phyloP scores from a whole-genome alignment of 2,888 invertebrate species.

The Dynastes tityus region DNA sequence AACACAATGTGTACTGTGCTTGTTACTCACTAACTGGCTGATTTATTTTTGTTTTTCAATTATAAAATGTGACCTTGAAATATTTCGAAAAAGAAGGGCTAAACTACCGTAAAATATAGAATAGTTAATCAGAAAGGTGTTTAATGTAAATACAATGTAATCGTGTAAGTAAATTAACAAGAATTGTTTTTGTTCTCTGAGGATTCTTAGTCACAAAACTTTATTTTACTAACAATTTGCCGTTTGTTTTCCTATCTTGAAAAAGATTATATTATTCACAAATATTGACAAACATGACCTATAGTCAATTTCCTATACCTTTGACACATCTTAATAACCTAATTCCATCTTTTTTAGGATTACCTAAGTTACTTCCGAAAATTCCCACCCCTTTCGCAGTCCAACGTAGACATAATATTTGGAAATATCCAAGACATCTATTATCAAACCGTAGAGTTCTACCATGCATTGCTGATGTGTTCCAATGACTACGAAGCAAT shows the following conservation, averaged over 20 bases:
- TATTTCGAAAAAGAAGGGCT: no score
- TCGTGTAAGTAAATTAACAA: neutral
- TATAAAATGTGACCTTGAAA: no score
- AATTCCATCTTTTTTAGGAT: constrained; percentile 58
- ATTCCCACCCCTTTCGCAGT: neutral
- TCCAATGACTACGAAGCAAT: constrained; percentile 59
- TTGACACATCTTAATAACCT: no score
- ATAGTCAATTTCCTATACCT: no score
- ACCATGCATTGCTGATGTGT: constrained; percentile 58
- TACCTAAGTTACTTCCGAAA: constrained; percentile 63
- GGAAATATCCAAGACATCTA: constrained; percentile 64
- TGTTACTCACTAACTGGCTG: no score
- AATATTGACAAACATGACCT: no score
- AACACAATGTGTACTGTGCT: no score
- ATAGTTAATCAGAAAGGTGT: neutral
- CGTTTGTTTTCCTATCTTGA: no score
- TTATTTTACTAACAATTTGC: neutral
- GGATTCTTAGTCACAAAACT: neutral
- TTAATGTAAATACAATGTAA: neutral
- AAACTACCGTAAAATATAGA: no score
- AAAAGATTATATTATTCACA: no score
- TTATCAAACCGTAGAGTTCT: constrained; percentile 60
- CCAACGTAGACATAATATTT: constrained; percentile 57
- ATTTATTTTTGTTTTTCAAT: no score
- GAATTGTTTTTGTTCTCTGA: neutral